A percentile compares a stretch with the other conserved stretches of the same genome.
Conservation (phyloP, 2,888 invertebrate species). For the Noctua comes region DNA sequence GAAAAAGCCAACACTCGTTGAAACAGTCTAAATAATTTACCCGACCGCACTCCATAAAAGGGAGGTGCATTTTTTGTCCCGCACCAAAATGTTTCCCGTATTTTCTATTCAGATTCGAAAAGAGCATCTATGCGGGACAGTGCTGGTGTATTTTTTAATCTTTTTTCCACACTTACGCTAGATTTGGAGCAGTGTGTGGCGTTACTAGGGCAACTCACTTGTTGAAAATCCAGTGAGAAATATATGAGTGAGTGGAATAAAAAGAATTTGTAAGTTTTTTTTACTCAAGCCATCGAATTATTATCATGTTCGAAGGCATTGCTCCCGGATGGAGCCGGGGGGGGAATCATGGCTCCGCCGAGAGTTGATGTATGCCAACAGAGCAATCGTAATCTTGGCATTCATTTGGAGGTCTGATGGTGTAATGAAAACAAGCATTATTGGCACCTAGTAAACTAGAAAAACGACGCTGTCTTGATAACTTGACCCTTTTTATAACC, state of each 20-base stretch:
- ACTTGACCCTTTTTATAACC: background rate
- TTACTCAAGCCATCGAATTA: too few relatives aligned
- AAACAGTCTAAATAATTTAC: constrained; percentile 61
- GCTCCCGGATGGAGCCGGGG: too few relatives aligned
- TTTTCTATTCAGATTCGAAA: constrained; percentile 67
- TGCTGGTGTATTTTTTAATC: constrained; percentile 64
- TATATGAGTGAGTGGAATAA: constrained; percentile 1
- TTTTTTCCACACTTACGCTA: constrained; percentile 67
- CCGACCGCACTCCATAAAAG: constrained; percentile 46
- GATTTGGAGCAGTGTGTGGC: constrained; percentile 62
- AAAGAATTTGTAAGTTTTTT: background rate
- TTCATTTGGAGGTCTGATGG: background rate
- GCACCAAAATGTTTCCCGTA: constrained; percentile 60
- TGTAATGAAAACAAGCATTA: background rate
- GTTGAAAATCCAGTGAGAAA: constrained; percentile 2
- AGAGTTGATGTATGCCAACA: too few relatives aligned
- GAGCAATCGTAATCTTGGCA: background rate
- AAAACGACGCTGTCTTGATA: background rate
- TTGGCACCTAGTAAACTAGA: background rate
- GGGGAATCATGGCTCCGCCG: too few relatives aligned
- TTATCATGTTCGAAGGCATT: too few relatives aligned
- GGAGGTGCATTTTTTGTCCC: constrained; percentile 59
- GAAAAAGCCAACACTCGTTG: constrained; percentile 13
- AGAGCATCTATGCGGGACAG: constrained; percentile 68
- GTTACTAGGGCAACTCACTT: constrained; percentile 51